Evolutionary conservation across 2,888 invertebrate species (phyloP).

Genomic region (Drosophila bunnanda): DNA sequence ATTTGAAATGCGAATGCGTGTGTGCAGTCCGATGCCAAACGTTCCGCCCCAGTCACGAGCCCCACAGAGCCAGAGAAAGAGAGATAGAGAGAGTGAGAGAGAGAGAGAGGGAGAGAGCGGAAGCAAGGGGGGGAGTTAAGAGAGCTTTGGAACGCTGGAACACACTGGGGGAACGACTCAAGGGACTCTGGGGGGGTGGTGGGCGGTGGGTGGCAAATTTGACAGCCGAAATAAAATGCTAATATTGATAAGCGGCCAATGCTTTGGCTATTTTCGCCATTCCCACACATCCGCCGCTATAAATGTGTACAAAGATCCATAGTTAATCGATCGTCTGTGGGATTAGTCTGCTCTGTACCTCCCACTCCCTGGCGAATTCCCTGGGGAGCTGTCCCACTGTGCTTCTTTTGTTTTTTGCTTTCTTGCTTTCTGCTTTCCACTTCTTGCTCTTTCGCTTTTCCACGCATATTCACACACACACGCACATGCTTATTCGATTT

Average conservation of each 20-base stretch:
- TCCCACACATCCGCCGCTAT: slow-evolving; percentile 3
- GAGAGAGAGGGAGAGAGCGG: not conserved
- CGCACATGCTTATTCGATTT: slow-evolving; percentile 9
- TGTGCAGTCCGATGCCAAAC: slow-evolving; percentile 33
- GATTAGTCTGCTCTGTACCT: not conserved
- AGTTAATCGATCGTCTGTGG: slow-evolving; percentile 26
- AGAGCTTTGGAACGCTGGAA: not conserved
- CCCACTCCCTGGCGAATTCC: slow-evolving; percentile 1
- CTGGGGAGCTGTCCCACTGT: slow-evolving; percentile 3
- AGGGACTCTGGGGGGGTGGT: not conserved
- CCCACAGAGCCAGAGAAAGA: not conserved
- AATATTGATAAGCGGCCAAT: slow-evolving; percentile 17
- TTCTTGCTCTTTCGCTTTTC: slow-evolving; percentile 8
- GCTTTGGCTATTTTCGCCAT: slow-evolving; percentile 9
- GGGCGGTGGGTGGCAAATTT: slow-evolving; percentile 19
- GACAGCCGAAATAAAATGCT: slow-evolving; percentile 7
- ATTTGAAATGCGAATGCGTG: slow-evolving; percentile 42
- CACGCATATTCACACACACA: slow-evolving; percentile 12
- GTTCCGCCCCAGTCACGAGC: slow-evolving; percentile 22
- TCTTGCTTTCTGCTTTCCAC: slow-evolving; percentile 8
- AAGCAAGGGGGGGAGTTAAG: not conserved
- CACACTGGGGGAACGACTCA: not conserved
- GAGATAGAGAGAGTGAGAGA: not conserved
- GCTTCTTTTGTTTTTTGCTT: not conserved
- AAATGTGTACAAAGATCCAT: slow-evolving; percentile 12